Conservation (phyloP, 2,888 invertebrate genomes). For the Acrocera orbiculus region DNA sequence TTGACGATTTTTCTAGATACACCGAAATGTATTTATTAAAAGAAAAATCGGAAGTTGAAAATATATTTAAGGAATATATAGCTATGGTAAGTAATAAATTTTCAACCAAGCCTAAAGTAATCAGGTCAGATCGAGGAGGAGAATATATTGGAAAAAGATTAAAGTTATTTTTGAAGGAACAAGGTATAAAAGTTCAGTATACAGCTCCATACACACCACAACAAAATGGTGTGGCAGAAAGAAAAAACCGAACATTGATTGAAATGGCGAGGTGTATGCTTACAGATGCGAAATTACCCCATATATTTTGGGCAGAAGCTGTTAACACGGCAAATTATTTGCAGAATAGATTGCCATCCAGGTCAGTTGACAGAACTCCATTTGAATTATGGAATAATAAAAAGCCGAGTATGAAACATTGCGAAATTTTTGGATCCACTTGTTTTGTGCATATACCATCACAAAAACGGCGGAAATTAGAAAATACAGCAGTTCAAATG, state of each 20-base stretch:
- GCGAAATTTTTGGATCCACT: constrained; percentile 11
- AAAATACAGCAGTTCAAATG: constrained; percentile 10
- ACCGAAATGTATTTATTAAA: constrained; percentile 14
- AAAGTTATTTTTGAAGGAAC: constrained; percentile 10
- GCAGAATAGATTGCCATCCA: constrained; percentile 10
- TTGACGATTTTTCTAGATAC: constrained; percentile 20
- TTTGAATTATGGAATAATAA: constrained; percentile 9
- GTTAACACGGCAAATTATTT: constrained; percentile 11
- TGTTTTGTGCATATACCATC: constrained; percentile 12
- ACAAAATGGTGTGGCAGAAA: constrained; percentile 16
- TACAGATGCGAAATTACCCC: constrained; percentile 12
- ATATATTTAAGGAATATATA: constrained; percentile 8
- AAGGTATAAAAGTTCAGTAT: constrained; percentile 15
- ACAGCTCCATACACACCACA: constrained; percentile 15
- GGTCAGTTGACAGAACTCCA: constrained; percentile 7
- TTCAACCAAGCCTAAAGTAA: constrained; percentile 6
- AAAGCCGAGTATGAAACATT: constrained; percentile 9
- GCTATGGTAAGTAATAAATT: constrained; percentile 9
- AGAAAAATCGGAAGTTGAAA: constrained; percentile 9
- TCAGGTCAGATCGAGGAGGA: constrained; percentile 12
- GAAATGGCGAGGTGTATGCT: constrained; percentile 17
- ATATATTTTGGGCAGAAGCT: constrained; percentile 10
- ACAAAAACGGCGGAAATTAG: constrained; percentile 12
- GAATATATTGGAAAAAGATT: constrained; percentile 15
- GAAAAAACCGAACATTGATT: constrained; percentile 13